These are phyloP conservation scores for Tangara arthus DNA, from an alignment of 2,797 vertebrate genomes.

Conservation along the genomic window DNA sequence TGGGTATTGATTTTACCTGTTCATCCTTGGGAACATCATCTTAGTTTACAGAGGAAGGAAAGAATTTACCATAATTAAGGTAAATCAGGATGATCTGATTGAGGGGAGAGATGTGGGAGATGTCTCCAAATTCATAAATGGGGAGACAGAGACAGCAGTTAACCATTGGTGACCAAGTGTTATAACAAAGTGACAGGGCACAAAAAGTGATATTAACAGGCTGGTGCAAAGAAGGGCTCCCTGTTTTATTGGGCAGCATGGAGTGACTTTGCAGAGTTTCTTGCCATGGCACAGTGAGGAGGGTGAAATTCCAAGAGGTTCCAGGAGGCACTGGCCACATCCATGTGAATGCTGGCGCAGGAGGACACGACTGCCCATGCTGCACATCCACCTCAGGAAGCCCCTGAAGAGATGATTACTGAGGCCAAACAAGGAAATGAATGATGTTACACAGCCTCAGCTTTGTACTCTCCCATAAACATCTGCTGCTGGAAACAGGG, in stretches of 20 bases:
- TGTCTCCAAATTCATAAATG: background rate
- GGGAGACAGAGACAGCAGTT: background rate
- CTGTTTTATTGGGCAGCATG: background rate
- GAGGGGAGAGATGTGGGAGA: background rate
- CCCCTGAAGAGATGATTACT: background rate
- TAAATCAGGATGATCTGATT: background rate
- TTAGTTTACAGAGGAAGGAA: background rate
- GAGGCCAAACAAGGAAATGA: conserved; percentile 16
- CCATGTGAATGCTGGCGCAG: background rate
- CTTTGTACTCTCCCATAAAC: background rate
- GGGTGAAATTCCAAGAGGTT: background rate
- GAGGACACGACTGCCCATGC: background rate
- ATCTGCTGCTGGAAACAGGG: background rate
- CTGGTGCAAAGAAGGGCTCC: background rate
- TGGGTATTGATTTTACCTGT: background rate
- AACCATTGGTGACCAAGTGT: background rate
- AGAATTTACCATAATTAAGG: background rate
- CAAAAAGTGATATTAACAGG: background rate
- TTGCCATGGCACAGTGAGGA: background rate
- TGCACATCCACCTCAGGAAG: conserved; percentile 4
- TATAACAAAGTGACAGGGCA: background rate
- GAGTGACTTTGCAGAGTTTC: background rate
- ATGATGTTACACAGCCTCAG: background rate
- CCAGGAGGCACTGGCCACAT: background rate
- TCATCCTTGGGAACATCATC: background rate